Evolutionary conservation across 1,140 invertebrate species (phyloP).

Genomic region (Aphis craccivora): DNA sequence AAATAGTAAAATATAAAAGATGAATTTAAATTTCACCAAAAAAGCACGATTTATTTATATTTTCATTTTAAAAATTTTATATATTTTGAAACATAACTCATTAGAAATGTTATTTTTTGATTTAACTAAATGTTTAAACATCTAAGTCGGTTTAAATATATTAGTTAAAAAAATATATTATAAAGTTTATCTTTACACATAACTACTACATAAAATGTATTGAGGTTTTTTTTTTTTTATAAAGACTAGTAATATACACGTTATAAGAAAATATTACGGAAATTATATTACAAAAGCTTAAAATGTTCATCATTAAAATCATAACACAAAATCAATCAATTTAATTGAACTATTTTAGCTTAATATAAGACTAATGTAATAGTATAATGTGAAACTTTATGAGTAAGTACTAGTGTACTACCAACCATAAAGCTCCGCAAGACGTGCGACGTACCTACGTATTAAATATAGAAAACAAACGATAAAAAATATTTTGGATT

Average conservation of each 20-base stretch:
- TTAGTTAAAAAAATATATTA: background rate
- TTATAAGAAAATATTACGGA: background rate
- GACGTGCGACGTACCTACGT: background rate
- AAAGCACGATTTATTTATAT: background rate
- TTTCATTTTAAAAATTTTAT: background rate
- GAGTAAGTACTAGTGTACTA: background rate
- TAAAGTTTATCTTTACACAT: background rate
- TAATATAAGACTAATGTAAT: background rate
- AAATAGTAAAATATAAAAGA: background rate
- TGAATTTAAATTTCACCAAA: background rate
- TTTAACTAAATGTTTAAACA: background rate
- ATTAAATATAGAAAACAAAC: background rate
- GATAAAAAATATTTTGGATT: background rate
- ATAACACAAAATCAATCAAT: background rate
- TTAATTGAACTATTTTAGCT: background rate
- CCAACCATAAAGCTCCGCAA: background rate
- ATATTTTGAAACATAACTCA: background rate
- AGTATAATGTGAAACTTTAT: background rate
- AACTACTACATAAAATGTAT: background rate
- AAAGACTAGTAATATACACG: background rate
- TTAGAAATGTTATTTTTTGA: background rate
- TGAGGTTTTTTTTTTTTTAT: background rate
- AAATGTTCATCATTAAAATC: background rate
- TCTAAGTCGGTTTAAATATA: background rate
- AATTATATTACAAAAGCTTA: background rate